Evolutionary conservation across 2,113 vertebrate genomes (phyloP).

Genomic region (Mormyrus iriodes): DNA sequence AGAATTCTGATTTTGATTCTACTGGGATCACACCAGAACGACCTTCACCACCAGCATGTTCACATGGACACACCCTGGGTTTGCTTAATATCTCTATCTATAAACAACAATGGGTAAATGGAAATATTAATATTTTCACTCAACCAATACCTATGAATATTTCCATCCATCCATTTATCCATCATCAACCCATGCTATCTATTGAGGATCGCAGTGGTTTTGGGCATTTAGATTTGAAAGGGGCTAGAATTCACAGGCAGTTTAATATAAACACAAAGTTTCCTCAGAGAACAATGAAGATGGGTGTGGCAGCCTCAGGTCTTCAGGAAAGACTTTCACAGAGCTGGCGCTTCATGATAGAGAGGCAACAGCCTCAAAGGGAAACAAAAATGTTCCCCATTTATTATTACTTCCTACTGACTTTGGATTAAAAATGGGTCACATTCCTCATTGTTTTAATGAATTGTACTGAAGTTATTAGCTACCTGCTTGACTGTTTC

Average conservation of each 20-base stretch:
- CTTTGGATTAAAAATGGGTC: neutral
- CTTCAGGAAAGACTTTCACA: neutral
- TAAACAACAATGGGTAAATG: neutral
- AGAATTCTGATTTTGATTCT: neutral
- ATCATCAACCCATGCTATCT: neutral
- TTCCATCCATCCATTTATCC: neutral
- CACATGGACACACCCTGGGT: neutral
- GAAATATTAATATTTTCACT: neutral
- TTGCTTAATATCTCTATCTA: neutral
- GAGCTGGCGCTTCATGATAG: neutral
- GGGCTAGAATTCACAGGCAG: neutral
- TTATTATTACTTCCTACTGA: neutral
- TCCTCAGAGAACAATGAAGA: neutral
- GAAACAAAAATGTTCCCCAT: neutral
- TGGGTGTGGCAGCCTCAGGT: neutral
- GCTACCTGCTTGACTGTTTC: neutral
- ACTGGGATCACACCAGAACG: neutral
- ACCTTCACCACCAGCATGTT: neutral
- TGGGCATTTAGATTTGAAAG: neutral
- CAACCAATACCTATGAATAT: neutral
- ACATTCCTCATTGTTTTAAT: neutral
- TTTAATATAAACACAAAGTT: neutral
- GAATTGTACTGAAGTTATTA: neutral
- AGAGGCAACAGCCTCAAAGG: neutral
- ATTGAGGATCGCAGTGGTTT: neutral